phyloP scores from a whole-genome alignment of 2,888 invertebrate genomes.

The Stomorhina lunata region DNA sequence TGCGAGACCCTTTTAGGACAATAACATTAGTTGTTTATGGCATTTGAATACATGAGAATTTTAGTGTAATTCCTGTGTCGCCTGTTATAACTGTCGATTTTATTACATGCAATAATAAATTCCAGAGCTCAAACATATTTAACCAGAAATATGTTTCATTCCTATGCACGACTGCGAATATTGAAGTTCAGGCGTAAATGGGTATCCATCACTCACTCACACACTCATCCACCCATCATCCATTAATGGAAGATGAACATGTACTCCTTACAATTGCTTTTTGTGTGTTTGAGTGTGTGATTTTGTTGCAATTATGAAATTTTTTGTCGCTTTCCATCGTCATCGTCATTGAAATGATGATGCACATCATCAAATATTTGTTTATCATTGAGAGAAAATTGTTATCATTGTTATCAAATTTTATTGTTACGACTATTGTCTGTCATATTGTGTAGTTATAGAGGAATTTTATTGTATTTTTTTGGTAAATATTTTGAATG shows the following conservation, averaged over 20 bases:
- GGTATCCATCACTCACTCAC: too few relatives aligned
- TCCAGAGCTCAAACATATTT: background rate
- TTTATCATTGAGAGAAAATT: constrained; percentile 7
- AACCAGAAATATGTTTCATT: background rate
- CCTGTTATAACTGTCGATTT: constrained; percentile 39
- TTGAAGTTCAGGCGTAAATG: too few relatives aligned
- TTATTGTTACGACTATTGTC: constrained; percentile 33
- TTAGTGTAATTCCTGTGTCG: constrained; percentile 34
- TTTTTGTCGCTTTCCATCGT: constrained; percentile 34
- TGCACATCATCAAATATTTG: constrained; percentile 9
- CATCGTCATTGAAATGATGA: constrained; percentile 11
- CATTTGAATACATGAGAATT: constrained; percentile 20
- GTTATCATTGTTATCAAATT: constrained; percentile 47
- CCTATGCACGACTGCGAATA: too few relatives aligned
- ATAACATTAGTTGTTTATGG: constrained; percentile 15
- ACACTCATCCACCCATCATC: background rate
- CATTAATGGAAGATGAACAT: too few relatives aligned
- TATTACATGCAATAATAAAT: constrained; percentile 18
- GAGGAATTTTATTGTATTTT: background rate
- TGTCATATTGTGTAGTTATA: background rate
- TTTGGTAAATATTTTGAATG: constrained; percentile 28
- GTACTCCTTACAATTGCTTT: constrained; percentile 3
- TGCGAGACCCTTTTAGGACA: too few relatives aligned
- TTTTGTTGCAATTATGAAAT: constrained; percentile 40
- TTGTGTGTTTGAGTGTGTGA: background rate